Evolutionary conservation across 2,888 invertebrate species (phyloP).

Genomic region (Mesorhabditis belari): DNA sequence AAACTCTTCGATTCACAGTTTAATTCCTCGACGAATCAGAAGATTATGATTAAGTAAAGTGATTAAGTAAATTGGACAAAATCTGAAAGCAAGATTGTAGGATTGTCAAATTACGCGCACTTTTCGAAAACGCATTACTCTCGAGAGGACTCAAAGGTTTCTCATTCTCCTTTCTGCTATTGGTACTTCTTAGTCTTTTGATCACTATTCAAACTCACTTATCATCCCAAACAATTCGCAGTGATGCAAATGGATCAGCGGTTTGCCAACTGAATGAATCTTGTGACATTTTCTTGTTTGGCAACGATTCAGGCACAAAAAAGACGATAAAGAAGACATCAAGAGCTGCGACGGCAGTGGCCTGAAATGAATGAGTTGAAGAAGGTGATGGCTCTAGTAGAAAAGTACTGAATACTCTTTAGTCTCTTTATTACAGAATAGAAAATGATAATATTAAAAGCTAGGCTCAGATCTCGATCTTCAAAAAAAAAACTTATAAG

Average conservation of each 20-base stretch:
- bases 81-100: too few species aligned
- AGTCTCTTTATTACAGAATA: too few species aligned
- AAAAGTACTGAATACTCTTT: not conserved
- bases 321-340: constrained; percentile 97
- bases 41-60: too few species aligned
- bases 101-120: not conserved
- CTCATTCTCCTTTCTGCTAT: too few species aligned
- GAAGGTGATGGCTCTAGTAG: not conserved
- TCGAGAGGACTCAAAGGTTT: not conserved
- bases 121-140: not conserved
- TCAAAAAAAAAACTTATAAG: constrained; percentile 7
- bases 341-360: constrained; percentile 84
- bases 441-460: not conserved
- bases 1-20: too few species aligned
- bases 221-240: constrained; percentile 39
- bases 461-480: not conserved
- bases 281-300: constrained; percentile 69
- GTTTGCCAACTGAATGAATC: constrained; percentile 76
- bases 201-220: constrained; percentile 19
- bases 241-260: constrained; percentile 80
- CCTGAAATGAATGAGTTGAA: constrained; percentile 59
- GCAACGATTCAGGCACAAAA: constrained; percentile 93
- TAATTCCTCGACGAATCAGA: too few species aligned
- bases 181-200: too few species aligned
- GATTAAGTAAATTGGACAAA: too few species aligned